A percentile compares a stretch with the other conserved stretches of the same genome.
Conservation (phyloP, 2,113 vertebrate genomes). For the Prietella phreatophila region DNA sequence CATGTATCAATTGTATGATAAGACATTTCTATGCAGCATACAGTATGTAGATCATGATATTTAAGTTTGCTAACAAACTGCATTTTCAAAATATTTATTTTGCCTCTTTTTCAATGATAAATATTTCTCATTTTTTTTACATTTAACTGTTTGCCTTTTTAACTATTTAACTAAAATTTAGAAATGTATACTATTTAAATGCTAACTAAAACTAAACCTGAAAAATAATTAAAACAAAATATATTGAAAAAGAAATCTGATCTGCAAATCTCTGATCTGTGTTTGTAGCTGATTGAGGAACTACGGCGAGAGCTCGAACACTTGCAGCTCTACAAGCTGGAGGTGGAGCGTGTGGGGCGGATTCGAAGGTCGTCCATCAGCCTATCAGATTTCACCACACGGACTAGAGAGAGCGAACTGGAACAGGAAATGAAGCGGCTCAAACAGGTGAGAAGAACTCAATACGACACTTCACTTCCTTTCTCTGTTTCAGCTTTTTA, state of each 20-base stretch:
- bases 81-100: too few species aligned
- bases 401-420: conserved; percentile 88
- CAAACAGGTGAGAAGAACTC: conserved; percentile 80
- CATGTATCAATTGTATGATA: too few species aligned
- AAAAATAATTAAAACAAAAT: not conserved
- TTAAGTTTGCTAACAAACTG: not conserved
- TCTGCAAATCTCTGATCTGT: not conserved
- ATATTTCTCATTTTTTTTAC: not conserved
- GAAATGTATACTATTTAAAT: not conserved
- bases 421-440: conserved; percentile 93
- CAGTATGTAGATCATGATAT: too few species aligned
- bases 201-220: not conserved
- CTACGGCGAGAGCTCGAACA: conserved; percentile 91
- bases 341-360: conserved; percentile 81
- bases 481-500: not conserved
- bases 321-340: conserved; percentile 91
- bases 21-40: not conserved
- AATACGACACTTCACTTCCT: not conserved
- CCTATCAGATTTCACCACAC: conserved; percentile 81
- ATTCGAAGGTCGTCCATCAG: conserved; percentile 79
- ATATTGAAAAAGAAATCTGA: not conserved
- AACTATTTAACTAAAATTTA: not conserved
- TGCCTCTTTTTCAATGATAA: not conserved
- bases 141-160: not conserved
- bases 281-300: conserved; percentile 89